Evolutionary conservation across 1,140 invertebrate genomes (phyloP), one percentile per base, ranked within the genome.

Genomic region (Rhysida immarginata): DNA sequence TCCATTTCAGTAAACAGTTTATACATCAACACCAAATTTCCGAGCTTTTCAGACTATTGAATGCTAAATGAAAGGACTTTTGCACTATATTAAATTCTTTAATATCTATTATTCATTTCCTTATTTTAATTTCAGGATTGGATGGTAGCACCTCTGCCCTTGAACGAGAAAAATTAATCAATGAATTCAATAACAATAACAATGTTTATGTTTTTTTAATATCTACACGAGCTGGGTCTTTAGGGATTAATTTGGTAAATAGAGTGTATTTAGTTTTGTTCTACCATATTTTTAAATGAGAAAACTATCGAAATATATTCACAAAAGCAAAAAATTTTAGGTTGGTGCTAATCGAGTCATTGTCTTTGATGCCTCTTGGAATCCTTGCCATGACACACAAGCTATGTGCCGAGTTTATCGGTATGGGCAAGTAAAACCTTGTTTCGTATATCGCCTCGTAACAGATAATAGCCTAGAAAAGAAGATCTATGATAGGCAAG

Each of bases 371-470:
- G 94, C 94, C 35, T 96, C 90, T 2, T 99, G 95, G 94, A 99
- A 99, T 74, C 96, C 96, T n/a, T 97, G 95, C 66, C 94, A 98
- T 68, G 95, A 99, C 68, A 96, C 93, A 1, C 95, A 99, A 72
- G 95, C 95, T 51, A 92, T 99, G 1, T 99, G 95, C 70, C 75
- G 96, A 63, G 92, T 99, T 35, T 99, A 97, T 69, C 79, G 92
- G 68, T 97, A 96, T 69, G 94, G 95, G 0, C 95, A 99, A 70
- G 77, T 80, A 59, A 97, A 96, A 67, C 85, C 83, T 0, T 95
- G 91, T 63, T 96, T 86, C 69, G 90, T 98, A 2, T 99, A 99
- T 71, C 80, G 96, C 48, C 77, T 99, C 42, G 91, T 99, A 1
- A 95, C 91, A 63, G 94, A 97, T 69, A 96, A 91, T 68, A 95